Conservation (phyloP, 2,113 vertebrate species). For the Ifrita kowaldi region DNA sequence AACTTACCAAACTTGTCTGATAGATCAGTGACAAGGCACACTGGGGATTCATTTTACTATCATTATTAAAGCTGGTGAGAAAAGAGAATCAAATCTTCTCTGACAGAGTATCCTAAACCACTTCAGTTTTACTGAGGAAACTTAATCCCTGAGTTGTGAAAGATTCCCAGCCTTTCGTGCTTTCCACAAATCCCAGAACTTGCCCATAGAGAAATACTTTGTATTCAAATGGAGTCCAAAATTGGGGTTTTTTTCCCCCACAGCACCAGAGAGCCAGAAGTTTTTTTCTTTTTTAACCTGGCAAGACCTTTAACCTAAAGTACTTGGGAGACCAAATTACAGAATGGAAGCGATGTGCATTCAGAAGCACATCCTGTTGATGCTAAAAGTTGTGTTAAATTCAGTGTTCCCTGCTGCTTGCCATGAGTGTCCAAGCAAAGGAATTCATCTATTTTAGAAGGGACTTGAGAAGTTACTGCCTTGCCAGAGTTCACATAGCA, state of each 20-base stretch:
- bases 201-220: background rate
- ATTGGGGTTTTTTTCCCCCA: accelerated
- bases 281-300: background rate
- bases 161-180: accelerated
- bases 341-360: background rate
- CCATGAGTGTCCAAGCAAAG: background rate
- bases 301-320: background rate
- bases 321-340: background rate
- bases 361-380: background rate
- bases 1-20: background rate
- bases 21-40: background rate
- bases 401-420: background rate
- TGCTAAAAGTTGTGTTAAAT: background rate
- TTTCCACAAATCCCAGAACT: background rate
- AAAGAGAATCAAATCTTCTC: background rate
- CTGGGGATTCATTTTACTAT: background rate
- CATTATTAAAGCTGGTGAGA: background rate
- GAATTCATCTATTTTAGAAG: background rate
- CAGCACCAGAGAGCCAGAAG: background rate
- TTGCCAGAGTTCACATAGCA: background rate
- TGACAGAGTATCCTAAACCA: background rate
- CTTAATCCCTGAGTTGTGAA: background rate
- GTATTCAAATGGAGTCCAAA: background rate
- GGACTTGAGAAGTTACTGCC: background rate
- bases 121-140: background rate